Evolutionary conservation across 2,113 vertebrate species (phyloP).

Genomic region (Clarias batrachus): DNA sequence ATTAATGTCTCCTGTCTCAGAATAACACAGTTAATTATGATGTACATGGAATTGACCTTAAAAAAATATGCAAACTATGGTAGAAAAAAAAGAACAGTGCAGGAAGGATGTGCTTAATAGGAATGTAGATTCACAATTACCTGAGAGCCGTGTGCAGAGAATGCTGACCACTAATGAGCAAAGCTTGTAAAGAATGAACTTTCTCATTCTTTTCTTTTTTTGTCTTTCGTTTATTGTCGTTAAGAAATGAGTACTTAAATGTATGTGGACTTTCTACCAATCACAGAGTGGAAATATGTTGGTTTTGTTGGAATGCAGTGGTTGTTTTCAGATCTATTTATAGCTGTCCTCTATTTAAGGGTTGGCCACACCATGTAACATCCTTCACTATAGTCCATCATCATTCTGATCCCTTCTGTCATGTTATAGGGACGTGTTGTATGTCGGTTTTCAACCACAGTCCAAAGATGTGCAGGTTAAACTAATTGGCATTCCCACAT

Average conservation of each 20-base stretch:
- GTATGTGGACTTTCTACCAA: neutral
- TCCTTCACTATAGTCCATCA: too few species aligned
- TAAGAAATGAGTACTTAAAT: neutral
- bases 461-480: too few species aligned
- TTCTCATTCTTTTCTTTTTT: neutral
- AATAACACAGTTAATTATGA: constrained; percentile 14
- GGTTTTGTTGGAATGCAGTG: neutral
- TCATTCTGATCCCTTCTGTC: too few species aligned
- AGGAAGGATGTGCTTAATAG: neutral
- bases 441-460: too few species aligned
- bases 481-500: too few species aligned
- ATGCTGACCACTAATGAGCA: constrained; percentile 24
- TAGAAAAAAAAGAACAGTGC: neutral
- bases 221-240: neutral
- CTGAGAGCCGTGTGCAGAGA: neutral
- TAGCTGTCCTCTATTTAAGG: too few species aligned
- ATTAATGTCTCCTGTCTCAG: constrained; percentile 24
- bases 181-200: neutral
- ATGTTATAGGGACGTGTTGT: too few species aligned
- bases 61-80: constrained; percentile 1
- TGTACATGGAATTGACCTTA: constrained; percentile 33
- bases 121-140: constrained; percentile 28
- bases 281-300: neutral
- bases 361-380: too few species aligned
- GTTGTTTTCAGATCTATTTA: neutral